Evolutionary conservation across 2,113 vertebrate species (phyloP), one percentile per base, ranked within the genome.

Genomic region (Sturnus vulgaris): DNA sequence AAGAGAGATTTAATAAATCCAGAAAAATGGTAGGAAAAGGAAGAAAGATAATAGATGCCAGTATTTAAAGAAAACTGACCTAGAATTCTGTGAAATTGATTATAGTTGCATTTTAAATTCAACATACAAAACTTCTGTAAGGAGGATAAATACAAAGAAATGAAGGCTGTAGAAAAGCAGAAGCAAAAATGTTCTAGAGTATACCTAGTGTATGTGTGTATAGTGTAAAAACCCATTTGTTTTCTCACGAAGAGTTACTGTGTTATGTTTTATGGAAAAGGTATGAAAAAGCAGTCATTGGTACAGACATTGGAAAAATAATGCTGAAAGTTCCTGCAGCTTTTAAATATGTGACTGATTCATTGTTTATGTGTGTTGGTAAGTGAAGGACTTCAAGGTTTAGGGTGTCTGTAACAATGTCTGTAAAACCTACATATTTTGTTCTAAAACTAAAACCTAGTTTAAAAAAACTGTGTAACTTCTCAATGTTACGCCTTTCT

Each of bases 221-320:
- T 75, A 50, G 13, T 55, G 10, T 65, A 46, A 71, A 89, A 57
- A 4, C 0, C 0, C 4, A 1, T 25, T 59, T 3, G 9, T 59
- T 92, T 92, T 76, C 39, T 79, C 30, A 31, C 5, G 75, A 63
- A 57, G 40, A 78, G n/a, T 76, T 63, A 46, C 10, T 9, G 4
- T 69, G 11, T 78, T 82, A 15, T 5, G 20, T 76, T 68, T 71
- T 33, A 28, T 76, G 33, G 40, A 13, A 64, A 47, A 65, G 30
- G 6, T 78, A 8, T 42, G 20, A 30, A 85, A 73, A 78, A 95
- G 8, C 25, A 88, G 10, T 30, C 9, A 22, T 37, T 53, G 25
- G 24, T 49, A 46, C 4, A 17, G 55, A 42, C 6, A 46, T 27
- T 35, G 12, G 49, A 80, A 88, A 66, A 72, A 69, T 50, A 65